phyloP scores from a whole-genome alignment of 2,888 invertebrate genomes.

The Cosmorhoe ocellata region DNA sequence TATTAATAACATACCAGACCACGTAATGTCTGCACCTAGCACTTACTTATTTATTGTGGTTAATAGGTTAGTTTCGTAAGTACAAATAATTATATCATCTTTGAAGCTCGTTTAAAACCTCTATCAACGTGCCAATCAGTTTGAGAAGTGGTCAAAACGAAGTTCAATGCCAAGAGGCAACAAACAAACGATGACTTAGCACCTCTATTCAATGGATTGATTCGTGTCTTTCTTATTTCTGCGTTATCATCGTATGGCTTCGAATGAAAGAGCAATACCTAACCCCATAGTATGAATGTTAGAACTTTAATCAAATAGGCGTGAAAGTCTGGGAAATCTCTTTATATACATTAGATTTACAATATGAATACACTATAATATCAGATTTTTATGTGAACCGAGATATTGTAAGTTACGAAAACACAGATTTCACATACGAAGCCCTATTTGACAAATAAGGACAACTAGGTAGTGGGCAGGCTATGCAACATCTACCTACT shows the following conservation, averaged over 20 bases:
- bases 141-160: constrained; percentile 37
- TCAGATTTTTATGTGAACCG: no score
- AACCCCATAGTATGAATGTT: not conserved
- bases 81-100: constrained; percentile 11
- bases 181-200: constrained; percentile 57
- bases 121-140: constrained; percentile 40
- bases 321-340: constrained; percentile 4
- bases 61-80: not conserved
- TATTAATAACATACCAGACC: no score
- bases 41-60: not conserved
- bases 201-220: constrained; percentile 31
- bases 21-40: no score
- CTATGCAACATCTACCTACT: constrained; percentile 26
- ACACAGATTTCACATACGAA: constrained; percentile 8
- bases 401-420: constrained; percentile 2
- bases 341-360: no score
- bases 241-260: constrained; percentile 46
- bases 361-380: no score
- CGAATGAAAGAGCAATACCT: not conserved
- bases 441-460: constrained; percentile 48
- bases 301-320: constrained; percentile 1
- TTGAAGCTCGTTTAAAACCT: constrained; percentile 9
- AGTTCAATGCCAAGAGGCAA: constrained; percentile 62
- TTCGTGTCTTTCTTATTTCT: constrained; percentile 41
- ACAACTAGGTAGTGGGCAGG: constrained; percentile 37